Base-by-base conservation (phyloP, 2,888 invertebrate species). In the Eristalinus aeneus region DNA sequence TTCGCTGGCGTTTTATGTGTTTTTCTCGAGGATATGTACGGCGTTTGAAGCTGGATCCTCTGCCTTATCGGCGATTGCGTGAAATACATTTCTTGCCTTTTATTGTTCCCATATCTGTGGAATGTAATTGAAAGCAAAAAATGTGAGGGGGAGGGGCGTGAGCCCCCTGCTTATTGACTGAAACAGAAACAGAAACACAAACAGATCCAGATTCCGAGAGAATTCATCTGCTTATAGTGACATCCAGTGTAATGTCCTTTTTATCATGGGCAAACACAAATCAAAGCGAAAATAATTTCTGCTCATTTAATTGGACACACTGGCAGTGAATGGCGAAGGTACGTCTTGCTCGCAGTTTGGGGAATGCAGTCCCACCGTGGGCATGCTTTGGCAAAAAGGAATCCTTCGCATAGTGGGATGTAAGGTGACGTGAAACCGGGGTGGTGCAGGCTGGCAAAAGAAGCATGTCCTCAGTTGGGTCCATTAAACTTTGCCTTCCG, bases 281-380 rank as follows among this genome's bases (percentile, higher is more conserved):
- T 81, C 85, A 81, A 86, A 86, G 85, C 60, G 73, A 81, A 86
- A 73, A 81, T 81, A 73, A 77, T 69, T 86, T 86, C 69, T 80
- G 76, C 58, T 81, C 85, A 69, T 77, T 77, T 86, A 86, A 86
- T 86, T 86, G 85, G 85, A 73, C 73, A 67, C 67, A 64, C 61
- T 63, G 63, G 63, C 65, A 84, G 64, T 77, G 65, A 84, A 83
- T 83, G 72, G 56, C 16, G 31, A 76, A 64, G 77, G 46, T 68
- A 32, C 60, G 64, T 58, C 36, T 65, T 31, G 27, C 32, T 54
- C 12, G 16, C n/a, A 20, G 61, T 73, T 68, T 68, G 27, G 65
- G n/a, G 22, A 75, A 71, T 79, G 84, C 80, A 85, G 32, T 67
- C 53, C 65, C 22, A 5, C 32, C 20, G 32, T 9, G 3, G 22